phyloP scores from a whole-genome alignment of 2,888 invertebrate genomes.

The Cerastis rubricosa region DNA sequence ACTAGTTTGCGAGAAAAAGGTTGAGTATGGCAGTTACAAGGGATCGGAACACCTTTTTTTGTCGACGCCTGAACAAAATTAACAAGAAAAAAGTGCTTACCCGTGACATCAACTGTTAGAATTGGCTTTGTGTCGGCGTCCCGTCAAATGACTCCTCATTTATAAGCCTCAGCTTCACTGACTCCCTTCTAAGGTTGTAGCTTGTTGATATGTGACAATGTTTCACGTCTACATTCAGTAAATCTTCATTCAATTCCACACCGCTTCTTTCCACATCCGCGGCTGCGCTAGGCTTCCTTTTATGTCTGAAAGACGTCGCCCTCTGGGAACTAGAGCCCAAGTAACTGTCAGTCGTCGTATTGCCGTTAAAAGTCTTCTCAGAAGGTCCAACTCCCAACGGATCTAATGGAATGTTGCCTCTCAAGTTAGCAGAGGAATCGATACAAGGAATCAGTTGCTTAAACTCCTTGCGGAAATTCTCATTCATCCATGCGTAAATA shows the following conservation, averaged over 20 bases:
- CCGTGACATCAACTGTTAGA: constrained; percentile 87
- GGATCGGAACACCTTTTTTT: constrained; percentile 32
- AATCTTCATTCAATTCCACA: constrained; percentile 86
- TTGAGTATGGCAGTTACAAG: constrained; percentile 20
- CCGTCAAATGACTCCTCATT: constrained; percentile 89
- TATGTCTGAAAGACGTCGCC: constrained; percentile 88
- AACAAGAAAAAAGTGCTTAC: constrained; percentile 72
- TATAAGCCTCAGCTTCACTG: constrained; percentile 86
- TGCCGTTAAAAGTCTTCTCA: constrained; percentile 94
- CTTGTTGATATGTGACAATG: constrained; percentile 89
- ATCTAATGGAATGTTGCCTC: constrained; percentile 88
- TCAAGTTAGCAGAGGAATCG: constrained; percentile 85
- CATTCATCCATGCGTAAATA: constrained; percentile 99
- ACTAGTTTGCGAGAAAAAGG: constrained; percentile 23
- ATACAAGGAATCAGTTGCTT: constrained; percentile 94
- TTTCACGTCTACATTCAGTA: constrained; percentile 86
- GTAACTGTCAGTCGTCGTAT: constrained; percentile 93
- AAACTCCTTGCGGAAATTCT: constrained; percentile 98
- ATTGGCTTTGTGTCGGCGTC: constrained; percentile 86
- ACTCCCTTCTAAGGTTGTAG: constrained; percentile 87
- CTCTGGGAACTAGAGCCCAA: constrained; percentile 90
- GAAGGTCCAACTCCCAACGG: constrained; percentile 89
- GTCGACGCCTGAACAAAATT: constrained; percentile 20
- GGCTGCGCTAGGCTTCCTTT: constrained; percentile 91
- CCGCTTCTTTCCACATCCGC: constrained; percentile 91